phyloP scores from a whole-genome alignment of 2,113 vertebrate genomes.

The Eira barbara region DNA sequence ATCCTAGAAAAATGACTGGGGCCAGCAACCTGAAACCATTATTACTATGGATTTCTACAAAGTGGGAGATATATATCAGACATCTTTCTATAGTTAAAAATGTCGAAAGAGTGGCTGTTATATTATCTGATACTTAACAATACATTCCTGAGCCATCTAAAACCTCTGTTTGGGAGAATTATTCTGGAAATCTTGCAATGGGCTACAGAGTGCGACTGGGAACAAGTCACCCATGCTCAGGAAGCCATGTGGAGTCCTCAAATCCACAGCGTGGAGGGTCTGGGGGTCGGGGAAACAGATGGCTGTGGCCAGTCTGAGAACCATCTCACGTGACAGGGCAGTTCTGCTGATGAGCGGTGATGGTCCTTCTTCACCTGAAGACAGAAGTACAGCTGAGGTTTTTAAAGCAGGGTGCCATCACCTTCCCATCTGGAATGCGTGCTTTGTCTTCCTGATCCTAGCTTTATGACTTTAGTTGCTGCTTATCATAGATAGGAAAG shows the following conservation, averaged over 20 bases:
- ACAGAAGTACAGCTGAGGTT: not conserved
- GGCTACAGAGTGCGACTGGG: not conserved
- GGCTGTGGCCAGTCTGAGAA: not conserved
- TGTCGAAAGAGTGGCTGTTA: not conserved
- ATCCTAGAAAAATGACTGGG: not conserved
- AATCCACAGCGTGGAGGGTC: not conserved
- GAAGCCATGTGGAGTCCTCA: not conserved
- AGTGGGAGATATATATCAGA: not conserved
- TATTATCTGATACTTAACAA: not conserved
- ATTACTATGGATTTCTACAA: not conserved
- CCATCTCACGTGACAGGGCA: not conserved
- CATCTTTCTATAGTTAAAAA: not conserved
- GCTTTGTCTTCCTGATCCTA: not conserved
- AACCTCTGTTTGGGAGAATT: not conserved
- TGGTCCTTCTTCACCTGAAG: not conserved
- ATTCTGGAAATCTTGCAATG: not conserved
- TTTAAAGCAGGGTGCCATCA: not conserved
- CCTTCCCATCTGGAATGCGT: not conserved
- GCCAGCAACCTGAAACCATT: not conserved
- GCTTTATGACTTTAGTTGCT: not conserved
- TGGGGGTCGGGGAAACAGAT: too few relatives aligned
- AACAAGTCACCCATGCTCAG: not conserved
- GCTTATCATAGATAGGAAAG: not conserved
- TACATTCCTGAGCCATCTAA: not conserved
- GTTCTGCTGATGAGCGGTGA: rapidly evolving